Evolutionary conservation across 2,888 invertebrate species (phyloP).

Genomic region (Bruchidius siliquastri): DNA sequence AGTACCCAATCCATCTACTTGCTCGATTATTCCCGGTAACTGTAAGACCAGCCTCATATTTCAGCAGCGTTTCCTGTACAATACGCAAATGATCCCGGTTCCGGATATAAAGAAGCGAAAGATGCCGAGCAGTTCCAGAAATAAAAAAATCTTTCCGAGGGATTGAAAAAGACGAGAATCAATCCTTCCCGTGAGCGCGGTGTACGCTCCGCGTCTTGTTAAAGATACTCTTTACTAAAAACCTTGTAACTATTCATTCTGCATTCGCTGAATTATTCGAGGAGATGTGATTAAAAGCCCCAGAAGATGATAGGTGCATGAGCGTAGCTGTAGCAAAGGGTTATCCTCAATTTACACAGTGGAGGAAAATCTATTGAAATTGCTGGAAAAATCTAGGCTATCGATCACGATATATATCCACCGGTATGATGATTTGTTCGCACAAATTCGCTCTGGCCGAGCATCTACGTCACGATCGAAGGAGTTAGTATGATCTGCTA

Average conservation of each 20-base stretch:
- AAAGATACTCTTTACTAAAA: constrained; percentile 23
- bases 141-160: neutral
- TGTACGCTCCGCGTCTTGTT: constrained; percentile 24
- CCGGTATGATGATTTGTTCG: too few relatives aligned
- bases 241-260: constrained; percentile 33
- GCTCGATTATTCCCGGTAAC: neutral
- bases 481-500: too few relatives aligned
- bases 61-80: neutral
- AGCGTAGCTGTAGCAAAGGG: constrained; percentile 14
- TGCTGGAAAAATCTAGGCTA: too few relatives aligned
- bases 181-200: constrained; percentile 20
- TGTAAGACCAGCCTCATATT: neutral
- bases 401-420: too few relatives aligned
- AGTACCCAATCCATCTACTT: neutral
- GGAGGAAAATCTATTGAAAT: too few relatives aligned
- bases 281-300: constrained; percentile 41
- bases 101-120: neutral
- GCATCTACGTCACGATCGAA: too few relatives aligned
- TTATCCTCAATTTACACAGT: too few relatives aligned
- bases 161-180: constrained; percentile 16
- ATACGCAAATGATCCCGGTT: neutral
- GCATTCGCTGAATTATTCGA: constrained; percentile 34
- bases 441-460: too few relatives aligned
- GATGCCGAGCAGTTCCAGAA: neutral
- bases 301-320: constrained; percentile 40